A percentile compares a stretch with the other conserved stretches of the same genome.
phyloP scores from a whole-genome alignment of 2,888 invertebrate species.

The Petrolisthes cinctipes region DNA sequence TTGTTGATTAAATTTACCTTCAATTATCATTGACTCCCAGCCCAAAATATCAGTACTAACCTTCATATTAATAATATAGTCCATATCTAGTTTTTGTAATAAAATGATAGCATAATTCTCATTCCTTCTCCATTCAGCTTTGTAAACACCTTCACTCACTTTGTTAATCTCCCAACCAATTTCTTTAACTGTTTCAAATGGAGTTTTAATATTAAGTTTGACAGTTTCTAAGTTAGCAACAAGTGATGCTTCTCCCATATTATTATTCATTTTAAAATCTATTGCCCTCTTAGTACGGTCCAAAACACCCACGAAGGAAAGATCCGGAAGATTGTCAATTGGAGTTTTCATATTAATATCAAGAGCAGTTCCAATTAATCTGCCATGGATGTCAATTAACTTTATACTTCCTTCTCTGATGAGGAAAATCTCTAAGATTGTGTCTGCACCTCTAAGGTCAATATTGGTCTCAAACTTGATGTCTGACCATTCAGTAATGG shows the following conservation, averaged over 20 bases:
- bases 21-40: constrained; percentile 44
- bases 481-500: constrained; percentile 45
- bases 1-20: constrained; percentile 49
- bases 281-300: constrained; percentile 56
- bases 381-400: constrained; percentile 52
- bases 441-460: constrained; percentile 52
- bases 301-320: constrained; percentile 42
- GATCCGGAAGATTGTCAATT: constrained; percentile 43
- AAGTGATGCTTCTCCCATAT: constrained; percentile 40
- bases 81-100: constrained; percentile 13
- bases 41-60: constrained; percentile 50
- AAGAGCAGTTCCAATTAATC: constrained; percentile 47
- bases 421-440: constrained; percentile 41
- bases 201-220: constrained; percentile 48
- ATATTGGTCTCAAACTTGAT: constrained; percentile 32
- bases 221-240: constrained; percentile 55
- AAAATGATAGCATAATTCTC: constrained; percentile 29
- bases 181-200: constrained; percentile 45
- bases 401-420: constrained; percentile 35
- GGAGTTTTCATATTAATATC: constrained; percentile 52
- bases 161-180: constrained; percentile 43
- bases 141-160: constrained; percentile 16
- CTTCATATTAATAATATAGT: constrained; percentile 27
- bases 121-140: constrained; percentile 46
- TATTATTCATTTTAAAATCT: constrained; percentile 58